Evolutionary conservation across 1,140 invertebrate species (phyloP).

Genomic region (Brachionus asplanchnoidis): DNA sequence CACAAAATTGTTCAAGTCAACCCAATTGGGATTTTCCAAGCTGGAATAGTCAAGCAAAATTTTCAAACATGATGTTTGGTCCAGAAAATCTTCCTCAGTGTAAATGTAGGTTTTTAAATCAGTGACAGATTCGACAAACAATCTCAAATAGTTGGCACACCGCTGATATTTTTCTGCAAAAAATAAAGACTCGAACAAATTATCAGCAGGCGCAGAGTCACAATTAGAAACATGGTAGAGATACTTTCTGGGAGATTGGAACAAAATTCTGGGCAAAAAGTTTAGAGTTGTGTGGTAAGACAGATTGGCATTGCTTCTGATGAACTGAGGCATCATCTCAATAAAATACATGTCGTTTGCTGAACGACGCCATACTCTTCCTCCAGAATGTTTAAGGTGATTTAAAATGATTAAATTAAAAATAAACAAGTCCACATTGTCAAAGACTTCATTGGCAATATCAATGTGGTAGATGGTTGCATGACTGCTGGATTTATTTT

Average conservation of each 20-base stretch:
- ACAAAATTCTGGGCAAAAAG: neutral
- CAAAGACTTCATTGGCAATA: slow-evolving; percentile 13
- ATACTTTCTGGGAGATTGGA: slow-evolving; percentile 5
- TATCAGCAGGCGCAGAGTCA: neutral
- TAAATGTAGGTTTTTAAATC: neutral
- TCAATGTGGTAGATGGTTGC: slow-evolving; percentile 17
- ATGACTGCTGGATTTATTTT: neutral
- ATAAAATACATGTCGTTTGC: neutral
- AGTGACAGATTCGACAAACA: neutral
- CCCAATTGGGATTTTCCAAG: slow-evolving; percentile 51
- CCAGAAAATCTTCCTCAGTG: neutral
- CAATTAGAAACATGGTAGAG: neutral
- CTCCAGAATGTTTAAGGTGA: neutral
- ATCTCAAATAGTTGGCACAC: neutral
- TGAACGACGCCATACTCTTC: slow-evolving; percentile 2
- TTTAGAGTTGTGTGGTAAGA: slow-evolving; percentile 8
- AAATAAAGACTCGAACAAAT: neutral
- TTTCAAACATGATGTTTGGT: neutral
- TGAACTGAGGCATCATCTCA: slow-evolving; percentile 9
- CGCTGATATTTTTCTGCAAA: neutral
- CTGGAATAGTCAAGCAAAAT: slow-evolving; percentile 45
- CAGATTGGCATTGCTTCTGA: neutral
- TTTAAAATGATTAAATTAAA: neutral
- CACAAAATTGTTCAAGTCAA: slow-evolving; percentile 52
- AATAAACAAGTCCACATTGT: slow-evolving; percentile 18